These are phyloP conservation scores for Melieria picta DNA, from an alignment of 2,888 invertebrate genomes.

Conservation along the genomic window DNA sequence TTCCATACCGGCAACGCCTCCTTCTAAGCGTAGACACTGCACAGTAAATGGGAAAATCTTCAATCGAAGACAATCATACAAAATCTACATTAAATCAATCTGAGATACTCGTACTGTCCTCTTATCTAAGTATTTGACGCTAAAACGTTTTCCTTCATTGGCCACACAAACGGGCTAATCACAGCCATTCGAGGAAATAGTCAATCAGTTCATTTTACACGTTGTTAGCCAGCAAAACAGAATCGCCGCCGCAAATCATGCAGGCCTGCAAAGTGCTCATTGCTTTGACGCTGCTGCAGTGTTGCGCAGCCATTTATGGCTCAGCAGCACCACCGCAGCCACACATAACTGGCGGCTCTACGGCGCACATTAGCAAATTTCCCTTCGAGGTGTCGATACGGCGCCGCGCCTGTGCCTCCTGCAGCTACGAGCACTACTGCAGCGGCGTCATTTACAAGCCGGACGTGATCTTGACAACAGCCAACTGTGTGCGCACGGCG, in stretches of 20 bases:
- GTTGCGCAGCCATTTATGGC: not conserved
- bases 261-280: too few relatives aligned
- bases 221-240: too few relatives aligned
- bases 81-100: too few relatives aligned
- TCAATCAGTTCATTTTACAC: too few relatives aligned
- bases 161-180: not conserved
- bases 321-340: not conserved
- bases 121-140: too few relatives aligned
- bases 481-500: conserved; percentile 53
- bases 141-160: not conserved
- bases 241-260: too few relatives aligned
- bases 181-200: too few relatives aligned
- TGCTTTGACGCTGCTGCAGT: not conserved
- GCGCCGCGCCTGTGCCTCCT: conserved; percentile 38
- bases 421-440: conserved; percentile 47
- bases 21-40: too few relatives aligned
- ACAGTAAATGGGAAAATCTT: too few relatives aligned
- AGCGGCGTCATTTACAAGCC: conserved; percentile 44
- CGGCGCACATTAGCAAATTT: conserved; percentile 42
- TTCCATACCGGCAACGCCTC: too few relatives aligned
- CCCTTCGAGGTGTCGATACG: conserved; percentile 53
- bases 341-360: conserved; percentile 52
- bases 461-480: conserved; percentile 54
- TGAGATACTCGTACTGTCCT: too few relatives aligned
- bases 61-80: too few relatives aligned